A percentile compares a stretch with the other conserved stretches of the same genome.
These are phyloP conservation scores for Machimus atricapillus DNA, from an alignment of 2,888 invertebrate genomes.

Conservation along the genomic window DNA sequence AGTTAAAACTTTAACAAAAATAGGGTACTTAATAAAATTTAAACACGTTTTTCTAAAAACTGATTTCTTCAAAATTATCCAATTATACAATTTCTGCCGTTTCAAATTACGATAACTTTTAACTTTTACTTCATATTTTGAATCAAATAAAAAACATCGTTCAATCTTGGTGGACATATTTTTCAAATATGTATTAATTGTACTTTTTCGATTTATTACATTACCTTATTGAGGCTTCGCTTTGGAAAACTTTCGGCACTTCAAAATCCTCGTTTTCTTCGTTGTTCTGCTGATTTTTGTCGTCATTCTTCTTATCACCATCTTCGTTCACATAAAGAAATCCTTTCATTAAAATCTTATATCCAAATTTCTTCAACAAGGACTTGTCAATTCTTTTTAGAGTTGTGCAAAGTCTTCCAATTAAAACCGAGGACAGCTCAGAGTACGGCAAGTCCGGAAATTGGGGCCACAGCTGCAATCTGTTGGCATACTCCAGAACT, in stretches of 20 bases:
- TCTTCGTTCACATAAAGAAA: conserved; percentile 52
- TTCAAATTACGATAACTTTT: too few relatives aligned
- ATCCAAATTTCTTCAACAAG: conserved; percentile 69
- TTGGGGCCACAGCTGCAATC: conserved; percentile 78
- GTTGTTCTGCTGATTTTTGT: conserved; percentile 21
- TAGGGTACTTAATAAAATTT: too few relatives aligned
- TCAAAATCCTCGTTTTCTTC: conserved; percentile 21
- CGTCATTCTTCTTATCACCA: conserved; percentile 50
- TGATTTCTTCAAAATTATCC: too few relatives aligned
- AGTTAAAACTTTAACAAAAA: too few relatives aligned
- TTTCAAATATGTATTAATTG: too few relatives aligned
- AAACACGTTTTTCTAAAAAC: too few relatives aligned
- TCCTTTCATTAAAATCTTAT: conserved; percentile 69
- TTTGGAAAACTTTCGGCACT: conserved; percentile 70
- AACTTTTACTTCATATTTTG: too few relatives aligned
- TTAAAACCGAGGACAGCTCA: conserved; percentile 74
- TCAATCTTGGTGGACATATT: too few relatives aligned
- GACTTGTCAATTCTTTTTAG: conserved; percentile 69
- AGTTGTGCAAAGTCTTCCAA: conserved; percentile 68
- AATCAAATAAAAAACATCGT: too few relatives aligned
- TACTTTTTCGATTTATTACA: neutral
- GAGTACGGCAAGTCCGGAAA: conserved; percentile 75
- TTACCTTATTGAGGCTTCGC: conserved; percentile 67
- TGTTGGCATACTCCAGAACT: conserved; percentile 69
- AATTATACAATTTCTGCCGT: too few relatives aligned